Base-by-base conservation (phyloP, 2,113 vertebrate genomes). In the Trogon surrucura region DNA sequence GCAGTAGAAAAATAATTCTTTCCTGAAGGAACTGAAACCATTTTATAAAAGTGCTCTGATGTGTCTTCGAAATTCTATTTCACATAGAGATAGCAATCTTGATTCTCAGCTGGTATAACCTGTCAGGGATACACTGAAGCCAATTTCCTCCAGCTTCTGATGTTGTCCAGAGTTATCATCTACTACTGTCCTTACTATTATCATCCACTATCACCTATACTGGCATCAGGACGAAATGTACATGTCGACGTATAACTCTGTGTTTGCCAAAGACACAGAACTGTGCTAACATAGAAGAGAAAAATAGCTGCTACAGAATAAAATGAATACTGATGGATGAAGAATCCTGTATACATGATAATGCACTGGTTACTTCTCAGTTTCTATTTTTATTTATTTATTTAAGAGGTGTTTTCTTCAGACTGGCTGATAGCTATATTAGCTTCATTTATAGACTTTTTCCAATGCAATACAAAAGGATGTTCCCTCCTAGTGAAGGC, bases 101-200 rank as follows among this genome's bases (percentile, higher is more conserved):
- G 67, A 73, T 89, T 92, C 93, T 90, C 93, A 90, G 94, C 82
- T 91, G 91, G 74, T 90, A 70, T 91, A 93, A 96, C 90, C 85
- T 85, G 79, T 85, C 88, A 90, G 75, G 41, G 60, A 57, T 56
- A 36, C 22, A 64, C 27, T 36, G 88, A 96, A 96, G 54, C 18
- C 82, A 93, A 94, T 97, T 96, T 96, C 48, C 64, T 90, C 45
- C 56, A 80, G 51, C 64, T 93, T 87, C 78, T 89, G 87, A 85
- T 92, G 66, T 70, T 70, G 41, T 47, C 77, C 32, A 29, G 48
- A 87, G 86, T 81, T 81, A 86, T 29, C 18, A 83, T 78, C 64
- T 84, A 32, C 34, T 64, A 61, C 45, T 87, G 32, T 86, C 85
- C 70, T 5, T 29, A 50, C 75, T 73, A 34, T 27, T 50, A 88